These are phyloP conservation scores for Leptestheria dahalacensis DNA, from an alignment of 1,140 invertebrate species.

Conservation along the genomic window DNA sequence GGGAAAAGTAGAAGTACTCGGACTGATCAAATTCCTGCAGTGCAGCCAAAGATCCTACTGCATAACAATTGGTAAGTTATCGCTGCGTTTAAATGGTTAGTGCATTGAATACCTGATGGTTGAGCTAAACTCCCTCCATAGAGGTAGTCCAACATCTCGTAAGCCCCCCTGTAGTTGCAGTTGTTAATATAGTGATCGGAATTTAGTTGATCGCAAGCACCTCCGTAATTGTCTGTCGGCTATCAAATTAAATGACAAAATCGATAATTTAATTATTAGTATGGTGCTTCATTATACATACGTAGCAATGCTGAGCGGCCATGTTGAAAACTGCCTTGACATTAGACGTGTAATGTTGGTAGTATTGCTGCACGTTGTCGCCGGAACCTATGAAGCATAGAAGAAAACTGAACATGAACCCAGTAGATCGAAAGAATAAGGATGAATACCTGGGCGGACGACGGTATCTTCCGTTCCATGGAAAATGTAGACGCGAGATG, in stretches of 20 bases:
- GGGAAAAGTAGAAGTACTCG: conserved; percentile 24
- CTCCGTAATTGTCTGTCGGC: conserved; percentile 30
- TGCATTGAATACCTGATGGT: conserved; percentile 14
- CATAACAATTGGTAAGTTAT: no score
- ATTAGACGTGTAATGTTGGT: conserved; percentile 23
- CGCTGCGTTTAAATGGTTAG: background rate
- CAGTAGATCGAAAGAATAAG: background rate
- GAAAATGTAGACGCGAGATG: conserved; percentile 28
- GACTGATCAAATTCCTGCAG: conserved; percentile 24
- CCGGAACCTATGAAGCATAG: conserved; percentile 22
- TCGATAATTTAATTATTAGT: no score
- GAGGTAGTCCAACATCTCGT: conserved; percentile 28
- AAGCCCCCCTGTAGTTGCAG: conserved; percentile 29
- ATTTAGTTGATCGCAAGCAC: conserved; percentile 22
- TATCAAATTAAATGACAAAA: conserved; percentile 19
- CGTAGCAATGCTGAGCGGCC: conserved; percentile 25
- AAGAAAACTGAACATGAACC: background rate
- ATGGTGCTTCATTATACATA: conserved; percentile 17
- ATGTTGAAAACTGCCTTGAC: conserved; percentile 25
- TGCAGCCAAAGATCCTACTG: no score
- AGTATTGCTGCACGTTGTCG: conserved; percentile 24
- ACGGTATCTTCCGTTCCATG: conserved; percentile 26
- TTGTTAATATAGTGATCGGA: conserved; percentile 26
- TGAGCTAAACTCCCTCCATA: conserved; percentile 24
- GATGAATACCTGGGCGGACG: conserved; percentile 25